Evolutionary conservation across 1,140 invertebrate species (phyloP), one percentile per base, ranked within the genome.

Genomic region (Conopomorpha cramerella): DNA sequence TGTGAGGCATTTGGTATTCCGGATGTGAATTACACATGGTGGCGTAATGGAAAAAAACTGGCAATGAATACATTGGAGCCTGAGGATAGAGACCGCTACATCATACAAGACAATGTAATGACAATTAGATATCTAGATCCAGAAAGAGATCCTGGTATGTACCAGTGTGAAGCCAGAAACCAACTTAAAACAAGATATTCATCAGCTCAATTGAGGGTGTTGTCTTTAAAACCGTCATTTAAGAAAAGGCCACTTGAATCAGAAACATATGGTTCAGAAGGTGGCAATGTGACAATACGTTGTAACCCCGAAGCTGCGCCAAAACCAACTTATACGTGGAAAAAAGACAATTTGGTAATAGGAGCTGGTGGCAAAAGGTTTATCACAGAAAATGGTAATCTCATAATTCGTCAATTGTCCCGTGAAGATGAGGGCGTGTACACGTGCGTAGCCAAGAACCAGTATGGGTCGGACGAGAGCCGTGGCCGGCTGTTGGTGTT

Each of bases 1-100:
- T 98, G 96, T 78, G 94, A 97, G 80, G 93, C 95, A 1, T 94
- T 95, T 79, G 94, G 94, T 8, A 92, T 95, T 50, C 95, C 96
- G 2, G 93, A 96, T 71, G 92, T 96, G 0, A 88, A 86, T 43
- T 98, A 97, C 57, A 88, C 84, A 30, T 98, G 95, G 95, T 90
- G 90, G 57, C 91, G 87, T 73, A 93, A 96, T 79, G 92, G 92
- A 2, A 72, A 88, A 51, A 79, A 84, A 15, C 62, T 96, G 0
- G 80, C 83, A 25, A 81, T 84, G 49, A 81, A 86, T 13, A 84
- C 74, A 28, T 58, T 95, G 19, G 79, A 82, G 29, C 50, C 59
- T 15, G 82, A 87, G 61, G 89, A 93, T 55, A 81, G 81, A 36
- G 86, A 87, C 49, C 79, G 91, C 26, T 94, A 92, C 64, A 66